These are phyloP conservation scores for Apodemia zela DNA, from an alignment of 2,888 invertebrate genomes.

Conservation along the genomic window DNA sequence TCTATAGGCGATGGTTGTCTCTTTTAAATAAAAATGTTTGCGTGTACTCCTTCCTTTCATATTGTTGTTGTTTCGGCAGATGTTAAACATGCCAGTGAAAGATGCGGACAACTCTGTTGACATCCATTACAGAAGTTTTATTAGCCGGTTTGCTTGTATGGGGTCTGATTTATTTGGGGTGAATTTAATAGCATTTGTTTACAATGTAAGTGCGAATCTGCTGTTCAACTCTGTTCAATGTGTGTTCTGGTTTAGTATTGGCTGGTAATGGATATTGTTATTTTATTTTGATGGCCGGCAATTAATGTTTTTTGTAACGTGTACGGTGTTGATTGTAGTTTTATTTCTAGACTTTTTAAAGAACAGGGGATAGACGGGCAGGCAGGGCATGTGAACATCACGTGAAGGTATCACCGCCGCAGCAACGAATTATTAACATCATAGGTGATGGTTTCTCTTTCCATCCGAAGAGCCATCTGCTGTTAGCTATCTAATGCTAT, in stretches of 20 bases:
- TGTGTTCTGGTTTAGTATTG: not conserved
- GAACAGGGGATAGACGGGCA: no score
- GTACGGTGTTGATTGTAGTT: no score
- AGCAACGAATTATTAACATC: no score
- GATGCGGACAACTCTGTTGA: conserved; percentile 36
- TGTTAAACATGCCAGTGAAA: conserved; percentile 18
- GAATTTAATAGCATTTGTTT: conserved; percentile 48
- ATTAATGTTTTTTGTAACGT: no score
- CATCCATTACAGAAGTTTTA: conserved; percentile 48
- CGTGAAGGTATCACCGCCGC: no score
- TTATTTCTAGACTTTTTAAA: no score
- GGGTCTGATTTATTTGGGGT: conserved; percentile 31
- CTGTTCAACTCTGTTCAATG: conserved; percentile 15
- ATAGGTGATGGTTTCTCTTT: no score
- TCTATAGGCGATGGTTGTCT: no score
- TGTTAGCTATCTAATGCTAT: no score
- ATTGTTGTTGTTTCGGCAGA: conserved; percentile 23
- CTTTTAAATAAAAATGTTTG: no score
- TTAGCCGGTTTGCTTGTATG: conserved; percentile 35
- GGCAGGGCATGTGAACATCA: no score
- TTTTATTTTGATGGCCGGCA: not conserved
- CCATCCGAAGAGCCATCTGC: no score
- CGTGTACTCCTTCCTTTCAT: not conserved
- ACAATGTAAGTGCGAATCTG: conserved; percentile 35
- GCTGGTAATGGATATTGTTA: not conserved